phyloP scores from a whole-genome alignment of 92 coral and sea anemone species.

The Pocillopora meandrina region DNA sequence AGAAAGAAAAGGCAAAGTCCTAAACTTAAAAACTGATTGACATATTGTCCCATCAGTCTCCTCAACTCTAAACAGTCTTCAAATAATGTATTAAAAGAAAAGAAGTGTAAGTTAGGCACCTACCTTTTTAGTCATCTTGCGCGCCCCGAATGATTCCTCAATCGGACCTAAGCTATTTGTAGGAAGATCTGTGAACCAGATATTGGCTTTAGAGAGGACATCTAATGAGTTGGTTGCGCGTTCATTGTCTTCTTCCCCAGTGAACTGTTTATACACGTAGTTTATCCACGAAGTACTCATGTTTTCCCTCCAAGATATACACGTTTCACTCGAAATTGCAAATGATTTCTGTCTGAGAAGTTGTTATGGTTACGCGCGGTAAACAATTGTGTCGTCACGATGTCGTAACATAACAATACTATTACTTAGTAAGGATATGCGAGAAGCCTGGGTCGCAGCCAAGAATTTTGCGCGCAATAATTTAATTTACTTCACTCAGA shows the following conservation, averaged over 20 bases:
- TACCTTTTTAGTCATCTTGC: slow-evolving; percentile 12
- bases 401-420: not conserved
- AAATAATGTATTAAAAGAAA: not conserved
- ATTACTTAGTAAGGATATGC: not conserved
- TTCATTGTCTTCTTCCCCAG: slow-evolving; percentile 6
- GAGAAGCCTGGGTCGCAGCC: not conserved
- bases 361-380: slow-evolving; percentile 8
- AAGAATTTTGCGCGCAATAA: not conserved
- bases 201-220: slow-evolving; percentile 11
- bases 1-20: not conserved
- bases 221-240: not conserved
- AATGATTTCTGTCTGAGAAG: not conserved
- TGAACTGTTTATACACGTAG: slow-evolving; percentile 13
- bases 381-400: slow-evolving; percentile 15
- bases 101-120: not conserved
- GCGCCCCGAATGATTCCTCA: slow-evolving; percentile 1
- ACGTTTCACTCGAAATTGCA: slow-evolving; percentile 11
- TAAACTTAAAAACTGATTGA: too few species aligned
- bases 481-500: too few species aligned
- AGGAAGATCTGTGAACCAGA: slow-evolving; percentile 22
- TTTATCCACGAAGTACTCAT: slow-evolving; percentile 26
- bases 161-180: slow-evolving; percentile 34
- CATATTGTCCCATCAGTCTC: too few species aligned
- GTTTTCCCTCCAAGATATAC: not conserved
- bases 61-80: too few species aligned